Base-by-base conservation (phyloP, 2,888 invertebrate species). In the Aphodius sticticus region DNA sequence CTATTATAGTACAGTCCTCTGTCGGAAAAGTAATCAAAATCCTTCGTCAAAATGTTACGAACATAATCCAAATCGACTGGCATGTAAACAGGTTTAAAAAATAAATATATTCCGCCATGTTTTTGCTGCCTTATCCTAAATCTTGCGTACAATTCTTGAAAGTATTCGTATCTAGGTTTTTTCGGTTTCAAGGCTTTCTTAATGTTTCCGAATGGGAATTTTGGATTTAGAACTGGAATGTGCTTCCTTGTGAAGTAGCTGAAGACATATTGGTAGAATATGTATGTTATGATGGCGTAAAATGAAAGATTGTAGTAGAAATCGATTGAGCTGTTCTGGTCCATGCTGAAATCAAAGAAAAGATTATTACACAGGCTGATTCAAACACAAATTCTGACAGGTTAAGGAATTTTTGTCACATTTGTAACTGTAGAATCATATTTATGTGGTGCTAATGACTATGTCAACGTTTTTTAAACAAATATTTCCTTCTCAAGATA, bases 81-180 rank as follows among this genome's bases (percentile, higher is more conserved):
- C 36, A 93, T 86, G 37, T 94, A 86, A n/a, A 91, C 91, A 2
- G 93, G 93, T 69, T 91, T 89, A 81, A 91, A 90, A 81, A 93
- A 91, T 80, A 93, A 90, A 85, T 93, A 94, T 85, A 94, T 88
- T 0, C 94, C 94, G 4, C 93, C 88, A 81, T 89, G 88, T 82
- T 88, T 88, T 77, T 86, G 83, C 4, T 87, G 87, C 71, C 74
- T 9, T 6, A 74, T n/a, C n/a, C 37, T 6, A 9, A 74, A 74
- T 35, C 37, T 74, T 7, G n/a, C 15, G 37, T 74, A 74, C n/a
- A 26, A 35, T 12, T 74, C 74, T 74, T 74, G 26, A 9, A 74
- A 74, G 35, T 74, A 74, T 12, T 76, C 76, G 16, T 69, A 76
- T 4, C 35, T 9, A 14, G 76, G 76, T 26, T 69, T 76, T 12